phyloP scores from a whole-genome alignment of 2,888 invertebrate genomes.

The Acleris emargana region DNA sequence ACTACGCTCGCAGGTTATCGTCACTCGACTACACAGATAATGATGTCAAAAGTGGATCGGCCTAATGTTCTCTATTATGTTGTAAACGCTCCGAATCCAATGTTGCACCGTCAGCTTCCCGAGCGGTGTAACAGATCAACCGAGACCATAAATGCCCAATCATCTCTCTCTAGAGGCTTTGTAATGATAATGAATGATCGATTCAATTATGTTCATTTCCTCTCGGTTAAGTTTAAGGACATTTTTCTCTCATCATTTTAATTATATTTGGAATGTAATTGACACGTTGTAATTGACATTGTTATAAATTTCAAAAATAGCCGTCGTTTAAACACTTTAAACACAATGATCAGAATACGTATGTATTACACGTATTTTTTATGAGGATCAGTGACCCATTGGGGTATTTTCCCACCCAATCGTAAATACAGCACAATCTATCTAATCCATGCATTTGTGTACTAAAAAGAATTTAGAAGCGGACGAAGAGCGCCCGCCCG shows the following conservation, averaged over 20 bases:
- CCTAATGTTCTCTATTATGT: slow-evolving; percentile 81
- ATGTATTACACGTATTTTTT: slow-evolving; percentile 21
- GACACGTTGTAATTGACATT: slow-evolving; percentile 3
- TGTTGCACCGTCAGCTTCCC: slow-evolving; percentile 59
- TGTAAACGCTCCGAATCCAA: slow-evolving; percentile 71
- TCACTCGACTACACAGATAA: slow-evolving; percentile 80
- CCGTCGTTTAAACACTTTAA: background rate
- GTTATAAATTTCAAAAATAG: slow-evolving; percentile 1
- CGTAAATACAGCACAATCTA: slow-evolving; percentile 33
- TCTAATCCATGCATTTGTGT: slow-evolving; percentile 51
- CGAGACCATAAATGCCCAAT: slow-evolving; percentile 49
- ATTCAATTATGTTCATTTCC: slow-evolving; percentile 57
- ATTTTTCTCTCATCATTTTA: slow-evolving; percentile 27
- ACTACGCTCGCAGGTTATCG: slow-evolving; percentile 79
- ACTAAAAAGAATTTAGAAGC: slow-evolving; percentile 68
- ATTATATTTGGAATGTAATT: slow-evolving; percentile 13
- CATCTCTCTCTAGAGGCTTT: slow-evolving; percentile 48
- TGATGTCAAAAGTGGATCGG: slow-evolving; percentile 83
- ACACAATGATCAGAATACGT: background rate
- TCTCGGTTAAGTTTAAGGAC: slow-evolving; percentile 46
- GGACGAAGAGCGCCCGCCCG: slow-evolving; percentile 70
- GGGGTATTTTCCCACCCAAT: slow-evolving; percentile 20
- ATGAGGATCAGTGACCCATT: slow-evolving; percentile 28
- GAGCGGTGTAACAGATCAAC: slow-evolving; percentile 42
- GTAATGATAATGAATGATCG: slow-evolving; percentile 58